phyloP scores from a whole-genome alignment of 2,797 vertebrate species.

The Sebastes variabilis region DNA sequence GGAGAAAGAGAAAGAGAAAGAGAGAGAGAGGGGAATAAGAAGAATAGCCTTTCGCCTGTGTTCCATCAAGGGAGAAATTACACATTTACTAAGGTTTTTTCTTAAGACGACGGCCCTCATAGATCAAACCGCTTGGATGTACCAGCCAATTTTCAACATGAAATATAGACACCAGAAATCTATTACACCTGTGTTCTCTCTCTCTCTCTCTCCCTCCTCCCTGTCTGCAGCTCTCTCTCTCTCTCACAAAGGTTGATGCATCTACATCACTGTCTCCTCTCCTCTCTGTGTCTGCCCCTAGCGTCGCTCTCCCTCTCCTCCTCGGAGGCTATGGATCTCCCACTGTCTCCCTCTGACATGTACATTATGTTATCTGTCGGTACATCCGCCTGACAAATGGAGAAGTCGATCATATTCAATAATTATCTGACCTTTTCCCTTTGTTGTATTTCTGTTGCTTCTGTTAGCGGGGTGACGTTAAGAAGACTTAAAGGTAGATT shows the following conservation, averaged over 20 bases:
- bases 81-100: constrained; percentile 99
- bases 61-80: constrained; percentile 99
- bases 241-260: constrained; percentile 51
- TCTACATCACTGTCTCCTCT: constrained; percentile 68
- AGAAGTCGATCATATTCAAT: constrained; percentile 73
- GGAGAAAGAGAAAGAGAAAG: constrained; percentile 70
- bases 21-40: constrained; percentile 83
- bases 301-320: constrained; percentile 29
- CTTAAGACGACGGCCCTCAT: constrained; percentile 99
- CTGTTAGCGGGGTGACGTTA: background rate
- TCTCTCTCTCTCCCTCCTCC: constrained; percentile 53
- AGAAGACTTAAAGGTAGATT: background rate
- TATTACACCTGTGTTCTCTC: constrained; percentile 92
- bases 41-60: constrained; percentile 96
- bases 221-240: constrained; percentile 65
- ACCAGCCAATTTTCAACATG: constrained; percentile 99
- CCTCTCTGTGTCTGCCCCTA: constrained; percentile 49
- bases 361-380: constrained; percentile 70
- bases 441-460: constrained; percentile 55
- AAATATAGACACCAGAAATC: constrained; percentile 99
- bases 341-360: constrained; percentile 63
- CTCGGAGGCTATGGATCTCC: constrained; percentile 46
- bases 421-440: constrained; percentile 74
- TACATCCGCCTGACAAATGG: constrained; percentile 70
- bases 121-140: constrained; percentile 97